Conservation (phyloP, 23 tunicate species). For the Diplosoma virens region DNA sequence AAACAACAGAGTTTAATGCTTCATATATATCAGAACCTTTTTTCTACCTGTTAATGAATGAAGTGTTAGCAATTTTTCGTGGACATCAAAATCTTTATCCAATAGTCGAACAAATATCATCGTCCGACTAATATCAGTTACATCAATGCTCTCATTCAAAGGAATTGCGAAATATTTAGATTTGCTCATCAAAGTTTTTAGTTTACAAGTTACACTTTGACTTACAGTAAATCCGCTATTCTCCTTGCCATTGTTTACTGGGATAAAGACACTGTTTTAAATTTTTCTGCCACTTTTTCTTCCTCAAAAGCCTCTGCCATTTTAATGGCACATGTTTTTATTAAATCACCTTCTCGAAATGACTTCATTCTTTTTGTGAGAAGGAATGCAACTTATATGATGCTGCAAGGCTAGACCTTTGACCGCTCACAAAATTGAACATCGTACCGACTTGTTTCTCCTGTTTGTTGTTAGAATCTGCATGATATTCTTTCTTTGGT, state of each 20-base stretch:
- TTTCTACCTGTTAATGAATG: constrained; percentile 12
- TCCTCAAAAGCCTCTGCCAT: constrained; percentile 20
- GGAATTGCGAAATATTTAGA: constrained; percentile 25
- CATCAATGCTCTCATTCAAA: constrained; percentile 18
- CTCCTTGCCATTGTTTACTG: constrained; percentile 21
- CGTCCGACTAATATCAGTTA: constrained; percentile 15
- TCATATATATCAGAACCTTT: constrained; percentile 18
- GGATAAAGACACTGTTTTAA: constrained; percentile 26
- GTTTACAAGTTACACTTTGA: constrained; percentile 13
- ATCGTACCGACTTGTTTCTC: constrained; percentile 22
- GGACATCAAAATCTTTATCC: constrained; percentile 18
- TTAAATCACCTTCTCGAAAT: constrained; percentile 32
- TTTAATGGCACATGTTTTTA: constrained; percentile 16
- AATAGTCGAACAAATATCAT: constrained; percentile 18
- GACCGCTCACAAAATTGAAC: constrained; percentile 16
- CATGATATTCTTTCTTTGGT: too few relatives aligned
- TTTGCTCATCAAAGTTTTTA: constrained; percentile 21
- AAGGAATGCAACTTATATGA: background rate
- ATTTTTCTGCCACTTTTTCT: constrained; percentile 14
- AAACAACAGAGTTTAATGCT: constrained; percentile 24
- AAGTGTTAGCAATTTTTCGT: constrained; percentile 8
- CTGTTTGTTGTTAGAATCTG: too few relatives aligned
- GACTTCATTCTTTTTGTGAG: constrained; percentile 14
- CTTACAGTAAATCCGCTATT: background rate
- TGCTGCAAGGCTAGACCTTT: constrained; percentile 10